Conservation (phyloP, 1,140 invertebrate genomes). For the Littorina saxatilis region DNA sequence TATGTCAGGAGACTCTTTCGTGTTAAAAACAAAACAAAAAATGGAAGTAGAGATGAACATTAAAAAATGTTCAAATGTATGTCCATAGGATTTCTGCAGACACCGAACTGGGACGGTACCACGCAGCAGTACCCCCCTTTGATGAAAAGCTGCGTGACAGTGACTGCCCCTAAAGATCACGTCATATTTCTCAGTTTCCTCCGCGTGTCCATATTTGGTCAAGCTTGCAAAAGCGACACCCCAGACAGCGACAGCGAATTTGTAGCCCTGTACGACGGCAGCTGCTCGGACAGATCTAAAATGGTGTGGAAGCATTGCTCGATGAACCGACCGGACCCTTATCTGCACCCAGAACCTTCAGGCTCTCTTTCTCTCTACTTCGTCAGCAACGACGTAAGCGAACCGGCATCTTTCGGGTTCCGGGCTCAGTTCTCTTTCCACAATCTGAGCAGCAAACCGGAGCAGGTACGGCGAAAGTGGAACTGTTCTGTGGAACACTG, state of each 20-base stretch:
- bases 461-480: not conserved
- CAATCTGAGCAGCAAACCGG: not conserved
- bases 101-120: not conserved
- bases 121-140: not conserved
- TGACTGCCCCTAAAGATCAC: not conserved
- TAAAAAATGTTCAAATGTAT: too few species aligned
- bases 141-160: conserved; percentile 12
- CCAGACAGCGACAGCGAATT: too few species aligned
- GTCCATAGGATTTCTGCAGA: conserved; percentile 5
- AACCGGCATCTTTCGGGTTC: not conserved
- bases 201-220: not conserved
- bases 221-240: not conserved
- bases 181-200: not conserved
- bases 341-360: not conserved
- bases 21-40: too few species aligned
- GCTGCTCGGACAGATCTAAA: not conserved
- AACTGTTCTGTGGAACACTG: conserved; percentile 30
- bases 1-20: too few species aligned
- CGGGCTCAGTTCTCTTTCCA: conserved; percentile 14
- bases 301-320: not conserved
- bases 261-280: not conserved
- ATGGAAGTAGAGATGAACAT: too few species aligned
- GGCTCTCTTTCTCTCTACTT: not conserved
- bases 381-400: not conserved
- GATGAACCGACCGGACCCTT: not conserved